Base-by-base conservation (phyloP, 2,797 vertebrate species). In the Microctenopoma steveboyesi region DNA sequence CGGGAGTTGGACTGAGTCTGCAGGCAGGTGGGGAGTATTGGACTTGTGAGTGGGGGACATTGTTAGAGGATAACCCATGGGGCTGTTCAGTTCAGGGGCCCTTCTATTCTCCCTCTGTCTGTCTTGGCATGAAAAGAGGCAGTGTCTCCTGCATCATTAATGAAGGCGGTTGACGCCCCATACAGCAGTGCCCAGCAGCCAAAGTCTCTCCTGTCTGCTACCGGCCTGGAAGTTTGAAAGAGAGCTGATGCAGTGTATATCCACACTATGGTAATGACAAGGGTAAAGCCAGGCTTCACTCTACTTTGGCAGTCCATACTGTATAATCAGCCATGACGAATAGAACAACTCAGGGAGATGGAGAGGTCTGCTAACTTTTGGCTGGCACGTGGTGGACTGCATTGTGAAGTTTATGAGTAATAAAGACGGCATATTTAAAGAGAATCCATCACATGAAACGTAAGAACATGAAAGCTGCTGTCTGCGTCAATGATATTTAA, bases 61-160 rank as follows among this genome's bases (percentile, higher is more conserved):
- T 85, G 84, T 83, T 88, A 65, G 70, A 84, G 81, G 74, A 81
- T 68, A 80, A 85, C 85, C 84, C 85, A 81, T 53, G 66, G 84
- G 85, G 80, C 83, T 68, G 76, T 80, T 82, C 73, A 59, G 82
- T 85, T 78, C 84, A 65, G 81, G 83, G 76, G 46, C 79, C 73
- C 50, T 42, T 54, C 77, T 78, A 70, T 64, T 76, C 75, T 71
- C 46, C 43, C 69, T 66, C 74, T 74, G 67, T 74, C 84, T 79
- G 78, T 72, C 79, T 85, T 86, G 86, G 85, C 85, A 84, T 54
- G 73, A 82, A 83, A 78, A 80, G 69, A 76, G 82, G 72, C 39
- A 69, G 69, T 40, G 81, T 87, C 79, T 89, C 76, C 82, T 90
- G 88, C 88, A 91, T 91, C 87, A 76, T 91, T 92, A 82, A 92